A percentile compares a stretch with the other conserved stretches of the same genome.
These are phyloP conservation scores for Glossosoma conforme DNA, from an alignment of 1,140 invertebrate species.

Conservation along the genomic window DNA sequence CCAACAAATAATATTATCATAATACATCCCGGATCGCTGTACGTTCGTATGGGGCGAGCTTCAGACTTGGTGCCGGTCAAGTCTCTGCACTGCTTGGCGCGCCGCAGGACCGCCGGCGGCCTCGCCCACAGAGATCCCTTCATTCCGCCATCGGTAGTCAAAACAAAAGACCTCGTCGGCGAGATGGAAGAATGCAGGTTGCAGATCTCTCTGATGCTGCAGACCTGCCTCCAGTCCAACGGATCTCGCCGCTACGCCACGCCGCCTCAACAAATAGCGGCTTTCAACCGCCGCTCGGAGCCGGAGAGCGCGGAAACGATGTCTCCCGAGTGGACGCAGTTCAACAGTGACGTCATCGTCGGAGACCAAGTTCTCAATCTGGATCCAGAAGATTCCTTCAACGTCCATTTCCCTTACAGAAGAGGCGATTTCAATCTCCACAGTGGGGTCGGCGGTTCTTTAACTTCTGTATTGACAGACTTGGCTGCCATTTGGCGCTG, in stretches of 20 bases:
- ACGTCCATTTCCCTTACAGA: slow-evolving; percentile 84
- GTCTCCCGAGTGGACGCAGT: slow-evolving; percentile 56
- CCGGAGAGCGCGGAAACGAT: slow-evolving; percentile 58
- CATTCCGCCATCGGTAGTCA: slow-evolving; percentile 54
- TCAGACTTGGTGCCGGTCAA: slow-evolving; percentile 82
- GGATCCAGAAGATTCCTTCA: slow-evolving; percentile 68
- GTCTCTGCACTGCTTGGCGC: slow-evolving; percentile 82
- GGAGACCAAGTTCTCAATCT: slow-evolving; percentile 70
- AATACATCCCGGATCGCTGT: slow-evolving; percentile 91
- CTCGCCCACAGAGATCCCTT: slow-evolving; percentile 60
- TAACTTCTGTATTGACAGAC: slow-evolving; percentile 77
- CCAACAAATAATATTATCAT: slow-evolving; percentile 79
- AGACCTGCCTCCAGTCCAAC: slow-evolving; percentile 78
- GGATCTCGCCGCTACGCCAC: slow-evolving; percentile 76
- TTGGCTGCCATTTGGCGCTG: slow-evolving; percentile 84
- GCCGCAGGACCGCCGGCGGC: slow-evolving; percentile 52
- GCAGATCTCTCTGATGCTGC: slow-evolving; percentile 75
- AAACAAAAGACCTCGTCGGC: slow-evolving; percentile 60
- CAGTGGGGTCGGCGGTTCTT: slow-evolving; percentile 73
- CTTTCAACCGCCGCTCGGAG: slow-evolving; percentile 72
- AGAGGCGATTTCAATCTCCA: slow-evolving; percentile 86
- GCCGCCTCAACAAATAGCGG: slow-evolving; percentile 80
- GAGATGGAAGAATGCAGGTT: slow-evolving; percentile 80
- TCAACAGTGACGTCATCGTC: slow-evolving; percentile 57
- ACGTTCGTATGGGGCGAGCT: slow-evolving; percentile 82